Percentiles rank a stretch among this genome's conserved stretches.
Conservation (phyloP, 2,113 vertebrate species). For the Phylloscopus whistleri region DNA sequence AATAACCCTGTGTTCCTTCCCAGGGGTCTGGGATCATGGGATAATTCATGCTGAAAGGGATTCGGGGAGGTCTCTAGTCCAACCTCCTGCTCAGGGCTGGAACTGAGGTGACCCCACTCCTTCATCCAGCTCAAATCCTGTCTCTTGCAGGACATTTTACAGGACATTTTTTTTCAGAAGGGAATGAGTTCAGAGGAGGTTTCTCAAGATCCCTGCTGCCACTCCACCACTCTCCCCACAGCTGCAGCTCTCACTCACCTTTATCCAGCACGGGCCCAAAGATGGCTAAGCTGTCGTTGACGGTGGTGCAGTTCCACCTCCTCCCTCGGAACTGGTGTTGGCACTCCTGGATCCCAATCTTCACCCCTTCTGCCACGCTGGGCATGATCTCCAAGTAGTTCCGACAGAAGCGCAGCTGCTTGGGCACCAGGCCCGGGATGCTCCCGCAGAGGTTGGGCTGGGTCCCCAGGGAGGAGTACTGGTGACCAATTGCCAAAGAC, state of each 20-base stretch:
- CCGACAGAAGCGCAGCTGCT: conserved; percentile 95
- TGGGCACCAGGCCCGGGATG: conserved; percentile 95
- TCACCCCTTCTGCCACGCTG: conserved; percentile 92
- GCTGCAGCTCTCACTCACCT: conserved; percentile 71
- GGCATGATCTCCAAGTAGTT: conserved; percentile 99
- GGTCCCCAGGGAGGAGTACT: conserved; percentile 88
- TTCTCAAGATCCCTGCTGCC: neutral
- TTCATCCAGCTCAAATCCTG: neutral
- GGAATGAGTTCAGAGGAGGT: neutral
- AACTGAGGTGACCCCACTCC: neutral
- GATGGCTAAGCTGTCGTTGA: conserved; percentile 92
- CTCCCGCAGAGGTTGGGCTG: conserved; percentile 92
- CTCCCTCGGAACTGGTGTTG: conserved; percentile 96
- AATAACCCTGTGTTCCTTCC: neutral
- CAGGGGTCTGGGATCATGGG: neutral
- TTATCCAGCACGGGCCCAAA: conserved; percentile 96
- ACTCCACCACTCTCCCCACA: neutral
- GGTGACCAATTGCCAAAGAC: conserved; percentile 92
- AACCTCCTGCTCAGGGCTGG: neutral
- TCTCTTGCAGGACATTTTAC: neutral
- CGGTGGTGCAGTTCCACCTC: conserved; percentile 95
- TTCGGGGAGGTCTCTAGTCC: neutral
- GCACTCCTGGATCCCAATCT: conserved; percentile 93
- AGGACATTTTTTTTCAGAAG: neutral
- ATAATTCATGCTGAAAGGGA: neutral